Conservation (phyloP, 2,113 vertebrate species). For the Indicator indicator region DNA sequence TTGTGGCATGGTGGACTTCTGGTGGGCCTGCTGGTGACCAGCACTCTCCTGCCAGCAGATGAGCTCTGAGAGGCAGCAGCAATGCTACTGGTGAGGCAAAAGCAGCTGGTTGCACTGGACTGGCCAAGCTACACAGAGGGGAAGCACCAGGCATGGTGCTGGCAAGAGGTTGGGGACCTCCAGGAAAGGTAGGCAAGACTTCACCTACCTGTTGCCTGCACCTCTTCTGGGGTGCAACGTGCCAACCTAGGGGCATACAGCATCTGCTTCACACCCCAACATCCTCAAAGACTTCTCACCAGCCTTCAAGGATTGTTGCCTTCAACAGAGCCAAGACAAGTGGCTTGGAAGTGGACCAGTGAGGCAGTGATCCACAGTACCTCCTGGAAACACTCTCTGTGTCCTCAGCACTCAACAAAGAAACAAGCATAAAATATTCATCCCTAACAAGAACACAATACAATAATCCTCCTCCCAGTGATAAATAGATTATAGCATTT, state of each 20-base stretch:
- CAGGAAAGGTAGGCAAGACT: not conserved
- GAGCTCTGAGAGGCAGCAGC: accelerated
- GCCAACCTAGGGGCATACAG: not conserved
- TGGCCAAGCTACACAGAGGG: not conserved
- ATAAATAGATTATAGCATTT: constrained; percentile 60
- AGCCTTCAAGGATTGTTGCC: not conserved
- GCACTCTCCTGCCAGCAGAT: not conserved
- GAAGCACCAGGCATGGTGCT: accelerated
- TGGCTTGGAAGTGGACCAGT: not conserved
- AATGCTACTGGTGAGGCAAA: not conserved
- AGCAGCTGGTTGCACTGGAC: accelerated
- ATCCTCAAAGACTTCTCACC: not conserved
- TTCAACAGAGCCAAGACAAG: not conserved
- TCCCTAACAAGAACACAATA: constrained; percentile 60
- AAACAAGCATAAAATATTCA: constrained; percentile 61
- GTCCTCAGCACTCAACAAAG: constrained; percentile 42
- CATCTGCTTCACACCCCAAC: not conserved
- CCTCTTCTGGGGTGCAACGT: accelerated
- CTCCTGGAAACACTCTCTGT: not conserved
- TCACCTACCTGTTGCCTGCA: accelerated
- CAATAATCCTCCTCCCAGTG: constrained; percentile 57
- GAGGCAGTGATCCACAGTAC: not conserved
- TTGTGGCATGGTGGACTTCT: accelerated
- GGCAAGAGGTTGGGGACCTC: not conserved
- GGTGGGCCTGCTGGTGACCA: not conserved